These are phyloP conservation scores for Drosophila conformis DNA, from an alignment of 2,888 invertebrate genomes.

Conservation along the genomic window DNA sequence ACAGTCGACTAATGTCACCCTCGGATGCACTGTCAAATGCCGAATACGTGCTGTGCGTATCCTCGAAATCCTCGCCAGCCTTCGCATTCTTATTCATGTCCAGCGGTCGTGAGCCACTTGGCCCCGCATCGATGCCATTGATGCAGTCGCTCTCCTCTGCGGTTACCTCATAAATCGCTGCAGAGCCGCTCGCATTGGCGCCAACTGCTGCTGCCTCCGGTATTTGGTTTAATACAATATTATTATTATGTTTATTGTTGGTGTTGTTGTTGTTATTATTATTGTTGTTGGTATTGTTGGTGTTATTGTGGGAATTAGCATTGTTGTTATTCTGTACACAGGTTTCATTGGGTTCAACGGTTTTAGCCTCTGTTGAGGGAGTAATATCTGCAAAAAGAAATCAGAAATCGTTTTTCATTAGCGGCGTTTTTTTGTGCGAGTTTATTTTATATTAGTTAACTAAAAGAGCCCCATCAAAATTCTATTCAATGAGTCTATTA, in stretches of 20 bases:
- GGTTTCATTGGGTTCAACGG: constrained; percentile 76
- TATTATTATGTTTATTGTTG: constrained; percentile 62
- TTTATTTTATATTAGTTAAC: background rate
- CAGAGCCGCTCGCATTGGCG: constrained; percentile 29
- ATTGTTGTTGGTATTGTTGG: constrained; percentile 44
- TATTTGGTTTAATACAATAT: constrained; percentile 47
- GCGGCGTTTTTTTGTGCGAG: background rate
- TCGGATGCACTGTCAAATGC: constrained; percentile 84
- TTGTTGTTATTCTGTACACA: constrained; percentile 73
- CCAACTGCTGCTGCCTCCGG: constrained; percentile 20
- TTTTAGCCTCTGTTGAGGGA: constrained; percentile 75
- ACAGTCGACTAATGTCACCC: constrained; percentile 83
- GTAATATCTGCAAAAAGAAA: constrained; percentile 65
- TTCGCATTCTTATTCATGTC: constrained; percentile 83
- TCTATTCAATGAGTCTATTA: background rate
- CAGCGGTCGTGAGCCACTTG: constrained; percentile 69
- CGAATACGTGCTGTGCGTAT: constrained; percentile 84
- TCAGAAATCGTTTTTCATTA: background rate
- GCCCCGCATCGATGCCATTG: constrained; percentile 40
- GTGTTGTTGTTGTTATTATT: constrained; percentile 45
- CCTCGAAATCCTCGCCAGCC: constrained; percentile 81
- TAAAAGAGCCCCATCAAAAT: background rate
- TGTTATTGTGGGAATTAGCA: constrained; percentile 56
- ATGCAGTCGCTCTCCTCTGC: constrained; percentile 80
- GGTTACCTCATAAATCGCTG: constrained; percentile 75